These are phyloP conservation scores for Allobates femoralis DNA, from an alignment of 2,797 vertebrate genomes.

Conservation along the genomic window DNA sequence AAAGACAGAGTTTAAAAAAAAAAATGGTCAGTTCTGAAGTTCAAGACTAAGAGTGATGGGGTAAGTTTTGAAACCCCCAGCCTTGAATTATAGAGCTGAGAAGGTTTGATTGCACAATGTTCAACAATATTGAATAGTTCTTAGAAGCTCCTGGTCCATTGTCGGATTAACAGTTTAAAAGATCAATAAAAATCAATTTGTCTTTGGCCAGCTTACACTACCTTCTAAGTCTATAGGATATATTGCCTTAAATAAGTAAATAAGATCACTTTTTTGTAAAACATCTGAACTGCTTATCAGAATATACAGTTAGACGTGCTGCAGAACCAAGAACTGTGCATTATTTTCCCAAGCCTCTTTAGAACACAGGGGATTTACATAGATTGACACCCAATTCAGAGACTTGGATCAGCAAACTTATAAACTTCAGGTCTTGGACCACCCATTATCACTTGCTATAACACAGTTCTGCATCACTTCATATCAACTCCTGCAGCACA, in stretches of 20 bases:
- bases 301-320: background rate
- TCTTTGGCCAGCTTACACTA: background rate
- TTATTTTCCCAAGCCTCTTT: constrained; percentile 2
- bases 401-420: constrained; percentile 18
- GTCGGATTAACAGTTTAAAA: background rate
- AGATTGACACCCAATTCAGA: constrained; percentile 44
- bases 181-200: background rate
- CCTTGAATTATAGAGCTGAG: background rate
- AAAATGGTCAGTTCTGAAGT: background rate
- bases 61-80: background rate
- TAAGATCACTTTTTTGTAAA: background rate
- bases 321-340: background rate
- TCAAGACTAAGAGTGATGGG: background rate
- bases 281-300: background rate
- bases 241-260: background rate
- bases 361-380: constrained; percentile 18
- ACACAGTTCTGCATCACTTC: constrained; percentile 47
- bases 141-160: background rate
- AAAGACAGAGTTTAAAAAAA: background rate
- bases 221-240: background rate
- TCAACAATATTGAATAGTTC: background rate
- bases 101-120: background rate
- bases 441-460: constrained; percentile 52
- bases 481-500: constrained; percentile 49
- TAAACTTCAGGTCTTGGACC: constrained; percentile 45